These are phyloP conservation scores for Diplodus puntazzo DNA, from an alignment of 2,797 vertebrate species.

Conservation along the genomic window DNA sequence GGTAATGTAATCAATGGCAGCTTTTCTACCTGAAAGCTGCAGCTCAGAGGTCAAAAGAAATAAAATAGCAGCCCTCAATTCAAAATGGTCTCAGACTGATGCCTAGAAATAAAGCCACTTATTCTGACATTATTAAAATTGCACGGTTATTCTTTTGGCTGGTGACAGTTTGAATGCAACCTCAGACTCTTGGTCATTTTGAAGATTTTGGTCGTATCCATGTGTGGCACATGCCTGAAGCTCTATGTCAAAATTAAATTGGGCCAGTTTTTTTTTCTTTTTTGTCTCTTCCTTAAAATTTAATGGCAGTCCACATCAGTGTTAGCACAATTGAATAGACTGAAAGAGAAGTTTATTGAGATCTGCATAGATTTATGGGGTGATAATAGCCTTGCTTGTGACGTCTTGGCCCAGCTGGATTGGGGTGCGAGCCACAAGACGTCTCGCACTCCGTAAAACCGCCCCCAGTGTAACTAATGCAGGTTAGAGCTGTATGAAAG, in stretches of 20 bases:
- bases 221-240: constrained; percentile 52
- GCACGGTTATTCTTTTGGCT: constrained; percentile 42
- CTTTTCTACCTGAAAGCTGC: constrained; percentile 61
- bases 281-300: constrained; percentile 53
- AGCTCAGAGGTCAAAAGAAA: constrained; percentile 64
- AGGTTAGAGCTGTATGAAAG: constrained; percentile 54
- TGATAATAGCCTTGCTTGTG: constrained; percentile 87
- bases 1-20: constrained; percentile 78
- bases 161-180: constrained; percentile 26
- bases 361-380: constrained; percentile 86
- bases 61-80: constrained; percentile 56
- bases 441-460: constrained; percentile 83
- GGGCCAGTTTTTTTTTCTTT: constrained; percentile 18
- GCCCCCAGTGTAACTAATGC: constrained; percentile 61
- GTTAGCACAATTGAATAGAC: constrained; percentile 79
- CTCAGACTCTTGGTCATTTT: constrained; percentile 32
- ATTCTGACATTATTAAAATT: constrained; percentile 53
- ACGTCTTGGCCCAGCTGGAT: constrained; percentile 78
- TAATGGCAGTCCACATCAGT: constrained; percentile 77
- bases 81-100: constrained; percentile 26
- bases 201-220: constrained; percentile 40
- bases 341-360: constrained; percentile 86
- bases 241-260: constrained; percentile 51
- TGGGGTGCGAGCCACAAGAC: constrained; percentile 80
- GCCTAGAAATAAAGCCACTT: constrained; percentile 30